Base-by-base conservation (phyloP, 2,797 vertebrate genomes). In the Lagorchestes hirsutus region DNA sequence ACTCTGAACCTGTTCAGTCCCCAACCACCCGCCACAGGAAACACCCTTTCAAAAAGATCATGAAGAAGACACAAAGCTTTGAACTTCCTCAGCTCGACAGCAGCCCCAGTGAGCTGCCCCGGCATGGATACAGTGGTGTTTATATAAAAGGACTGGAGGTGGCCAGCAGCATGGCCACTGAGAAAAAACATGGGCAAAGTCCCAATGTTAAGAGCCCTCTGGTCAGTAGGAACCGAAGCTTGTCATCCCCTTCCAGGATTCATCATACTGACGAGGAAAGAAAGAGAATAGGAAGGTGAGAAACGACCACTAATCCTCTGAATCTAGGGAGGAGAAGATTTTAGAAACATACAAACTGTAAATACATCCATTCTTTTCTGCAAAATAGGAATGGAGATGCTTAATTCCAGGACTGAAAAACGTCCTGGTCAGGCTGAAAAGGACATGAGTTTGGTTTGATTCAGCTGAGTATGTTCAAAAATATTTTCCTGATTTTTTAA, bases 121-220 rank as follows among this genome's bases (percentile, higher is more conserved):
- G 98, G 97, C 98, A 98, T 0, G 98, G 99, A 90, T 99, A 99
- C 98, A 99, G 99, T 0, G 99, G 99, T 0, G 99, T 99, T 92
- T 99, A 99, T 96, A 99, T 99, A 96, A 99, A 98, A 94, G 99
- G 99, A 14, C 98, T 99, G 98, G 99, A 99, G 97, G 99, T 99
- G 62, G 98, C 98, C 90, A 99, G 99, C 92, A 99, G 98, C 0
- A 96, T 98, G 95, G 98, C 98, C 0, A 97, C 97, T 0, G 99
- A 99, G 97, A 99, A 99, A 98, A 99, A 99, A 98, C 59, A 95
- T 54, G 97, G 98, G 40, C 99, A 98, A 96, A 98, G 98, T 62
- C 98, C 98, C 0, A 98, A 98, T 6, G 92, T 98, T 50, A 98
- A 94, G 96, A 99, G 98, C 92, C 99, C 99, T 0, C 96, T 95